Base-by-base conservation (phyloP, 2,888 invertebrate genomes). In the Tinea trinotella region DNA sequence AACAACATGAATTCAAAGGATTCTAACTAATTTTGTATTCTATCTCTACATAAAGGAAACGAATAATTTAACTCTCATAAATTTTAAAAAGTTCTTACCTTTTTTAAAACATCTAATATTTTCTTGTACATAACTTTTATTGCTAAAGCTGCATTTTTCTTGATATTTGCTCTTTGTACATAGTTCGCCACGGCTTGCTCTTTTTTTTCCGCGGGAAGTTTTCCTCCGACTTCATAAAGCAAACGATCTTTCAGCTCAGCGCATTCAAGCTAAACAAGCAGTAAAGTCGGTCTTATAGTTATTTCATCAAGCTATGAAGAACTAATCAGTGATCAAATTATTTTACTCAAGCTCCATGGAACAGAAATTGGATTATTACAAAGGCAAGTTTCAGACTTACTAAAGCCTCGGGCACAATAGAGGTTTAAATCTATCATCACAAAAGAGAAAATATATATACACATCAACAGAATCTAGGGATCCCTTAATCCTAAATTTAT, bases 71-170 rank as follows among this genome's bases (percentile, higher is more conserved):
- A n/a, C n/a, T n/a, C n/a, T n/a, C n/a, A n/a, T n/a, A n/a, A n/a
- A n/a, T n/a, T n/a, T n/a, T n/a, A n/a, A n/a, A n/a, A n/a, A n/a
- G n/a, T n/a, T n/a, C n/a, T 57, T 70, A 89, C 90, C 84, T 90
- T 90, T 68, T 89, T 89, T 54, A 91, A 74, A 56, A 90, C 89
- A 34, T 87, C 86, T 53, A 90, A 68, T 62, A 91, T 90, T 62
- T 87, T 84, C 57, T 76, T 80, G 62, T 91, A 91, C 63, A 90
- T 89, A 56, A 87, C 84, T 61, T 85, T 80, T 59, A 91, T 90
- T n/a, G 89, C 88, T 49, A 88, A 78, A 0, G 91, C 91, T 0
- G 90, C 90, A 59, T 90, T 90, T 61, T 88, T 88, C 70, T 90
- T 90, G 20, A 90, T 85, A 58, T 88, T 87, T 0, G 89, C 89